A percentile compares a stretch with the other conserved stretches of the same genome.
These are phyloP conservation scores for Marisa cornuarietis DNA, from an alignment of 1,140 invertebrate genomes.

Conservation along the genomic window DNA sequence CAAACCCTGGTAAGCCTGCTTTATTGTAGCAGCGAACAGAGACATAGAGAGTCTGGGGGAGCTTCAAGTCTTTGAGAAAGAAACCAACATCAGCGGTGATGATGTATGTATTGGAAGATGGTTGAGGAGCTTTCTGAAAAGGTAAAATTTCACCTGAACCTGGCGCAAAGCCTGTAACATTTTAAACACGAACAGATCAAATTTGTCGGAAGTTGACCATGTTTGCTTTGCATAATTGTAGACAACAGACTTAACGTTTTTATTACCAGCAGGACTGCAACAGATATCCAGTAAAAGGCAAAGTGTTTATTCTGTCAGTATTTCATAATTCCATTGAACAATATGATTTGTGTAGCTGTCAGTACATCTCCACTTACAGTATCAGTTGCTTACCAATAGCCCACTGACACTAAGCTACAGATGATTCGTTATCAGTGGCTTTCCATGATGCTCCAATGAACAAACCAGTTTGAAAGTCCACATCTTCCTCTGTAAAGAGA, in stretches of 20 bases:
- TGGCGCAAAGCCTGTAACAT: background rate
- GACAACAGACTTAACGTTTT: too few species aligned
- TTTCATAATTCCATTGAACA: too few species aligned
- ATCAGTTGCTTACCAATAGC: conserved; percentile 30
- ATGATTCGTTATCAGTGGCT: conserved; percentile 32
- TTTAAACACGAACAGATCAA: background rate
- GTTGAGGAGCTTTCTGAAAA: background rate
- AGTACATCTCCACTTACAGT: too few species aligned
- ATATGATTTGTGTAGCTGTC: too few species aligned
- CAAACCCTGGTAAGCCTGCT: conserved; percentile 30
- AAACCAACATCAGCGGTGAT: background rate
- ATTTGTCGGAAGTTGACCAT: too few species aligned
- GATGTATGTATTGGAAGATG: background rate
- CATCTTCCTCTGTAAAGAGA: conserved; percentile 31
- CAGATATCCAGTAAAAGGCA: too few species aligned
- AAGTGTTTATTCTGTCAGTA: too few species aligned
- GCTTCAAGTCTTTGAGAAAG: background rate
- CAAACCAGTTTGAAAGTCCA: conserved; percentile 25
- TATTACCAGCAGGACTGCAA: too few species aligned
- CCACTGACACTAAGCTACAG: conserved; percentile 34
- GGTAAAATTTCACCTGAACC: conserved; percentile 8
- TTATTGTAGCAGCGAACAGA: conserved; percentile 37
- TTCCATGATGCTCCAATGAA: conserved; percentile 33
- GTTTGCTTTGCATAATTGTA: too few species aligned
- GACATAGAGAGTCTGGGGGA: conserved; percentile 23